Percentiles rank a stretch among this genome's conserved stretches.
These are phyloP conservation scores for Xenops minutus DNA, from an alignment of 2,797 vertebrate genomes.

Conservation along the genomic window DNA sequence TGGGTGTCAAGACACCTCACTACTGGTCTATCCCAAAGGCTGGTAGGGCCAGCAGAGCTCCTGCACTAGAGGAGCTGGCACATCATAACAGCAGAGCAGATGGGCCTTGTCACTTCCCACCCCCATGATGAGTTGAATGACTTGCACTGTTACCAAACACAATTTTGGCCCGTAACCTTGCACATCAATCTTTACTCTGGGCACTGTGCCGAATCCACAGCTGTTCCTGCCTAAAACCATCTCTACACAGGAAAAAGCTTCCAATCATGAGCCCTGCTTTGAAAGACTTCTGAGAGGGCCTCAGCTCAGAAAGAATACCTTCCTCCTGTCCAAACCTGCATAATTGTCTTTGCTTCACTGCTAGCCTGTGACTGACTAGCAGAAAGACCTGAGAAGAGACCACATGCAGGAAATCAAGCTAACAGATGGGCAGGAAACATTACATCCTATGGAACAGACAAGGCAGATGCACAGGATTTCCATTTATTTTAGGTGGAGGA, in stretches of 20 bases:
- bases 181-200: background rate
- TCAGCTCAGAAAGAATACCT: background rate
- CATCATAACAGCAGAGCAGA: background rate
- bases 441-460: background rate
- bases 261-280: background rate
- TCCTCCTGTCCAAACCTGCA: background rate
- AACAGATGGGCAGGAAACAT: background rate
- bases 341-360: background rate
- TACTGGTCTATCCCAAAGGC: background rate
- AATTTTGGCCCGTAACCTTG: background rate
- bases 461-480: background rate
- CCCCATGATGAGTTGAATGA: background rate
- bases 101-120: background rate
- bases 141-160: background rate
- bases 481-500: background rate
- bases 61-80: accelerated
- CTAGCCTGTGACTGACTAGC: background rate
- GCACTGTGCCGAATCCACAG: background rate
- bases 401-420: background rate
- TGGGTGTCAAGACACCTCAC: background rate
- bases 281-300: background rate
- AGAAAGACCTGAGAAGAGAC: background rate
- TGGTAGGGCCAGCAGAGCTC: background rate
- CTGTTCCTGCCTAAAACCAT: background rate
- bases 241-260: background rate